These are phyloP conservation scores for Cuculus canorus DNA, from an alignment of 2,797 vertebrate species.

Conservation along the genomic window DNA sequence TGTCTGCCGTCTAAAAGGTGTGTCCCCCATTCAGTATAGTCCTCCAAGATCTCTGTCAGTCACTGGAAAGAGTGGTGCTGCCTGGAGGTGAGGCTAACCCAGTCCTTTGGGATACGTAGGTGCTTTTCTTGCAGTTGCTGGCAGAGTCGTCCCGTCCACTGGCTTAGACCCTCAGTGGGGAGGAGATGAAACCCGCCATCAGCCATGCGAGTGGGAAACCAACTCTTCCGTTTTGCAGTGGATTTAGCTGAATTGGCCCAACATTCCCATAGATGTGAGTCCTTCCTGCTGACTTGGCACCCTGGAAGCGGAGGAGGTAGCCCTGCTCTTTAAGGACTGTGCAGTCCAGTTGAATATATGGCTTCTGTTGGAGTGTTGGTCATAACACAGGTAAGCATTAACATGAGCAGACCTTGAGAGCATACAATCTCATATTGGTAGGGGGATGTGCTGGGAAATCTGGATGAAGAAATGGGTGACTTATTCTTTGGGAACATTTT, in stretches of 20 bases:
- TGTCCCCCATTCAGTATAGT: not conserved
- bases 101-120: not conserved
- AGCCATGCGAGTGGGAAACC: rapidly evolving
- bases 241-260: not conserved
- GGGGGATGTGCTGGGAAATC: not conserved
- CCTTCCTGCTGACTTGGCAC: not conserved
- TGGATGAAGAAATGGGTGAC: constrained; percentile 2
- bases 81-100: not conserved
- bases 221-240: not conserved
- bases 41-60: not conserved
- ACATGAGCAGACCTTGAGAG: not conserved
- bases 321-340: not conserved
- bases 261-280: not conserved
- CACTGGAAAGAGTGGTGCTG: not conserved
- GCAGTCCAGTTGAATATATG: not conserved
- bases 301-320: not conserved
- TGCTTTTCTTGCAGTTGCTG: not conserved
- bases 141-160: not conserved
- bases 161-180: not conserved
- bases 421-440: rapidly evolving
- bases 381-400: rapidly evolving
- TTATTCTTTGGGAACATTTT: not conserved
- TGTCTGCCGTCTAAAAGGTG: not conserved
- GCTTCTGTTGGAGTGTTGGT: not conserved
- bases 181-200: not conserved